Evolutionary conservation across 1,140 invertebrate genomes (phyloP).

Genomic region (Halesus radiatus): DNA sequence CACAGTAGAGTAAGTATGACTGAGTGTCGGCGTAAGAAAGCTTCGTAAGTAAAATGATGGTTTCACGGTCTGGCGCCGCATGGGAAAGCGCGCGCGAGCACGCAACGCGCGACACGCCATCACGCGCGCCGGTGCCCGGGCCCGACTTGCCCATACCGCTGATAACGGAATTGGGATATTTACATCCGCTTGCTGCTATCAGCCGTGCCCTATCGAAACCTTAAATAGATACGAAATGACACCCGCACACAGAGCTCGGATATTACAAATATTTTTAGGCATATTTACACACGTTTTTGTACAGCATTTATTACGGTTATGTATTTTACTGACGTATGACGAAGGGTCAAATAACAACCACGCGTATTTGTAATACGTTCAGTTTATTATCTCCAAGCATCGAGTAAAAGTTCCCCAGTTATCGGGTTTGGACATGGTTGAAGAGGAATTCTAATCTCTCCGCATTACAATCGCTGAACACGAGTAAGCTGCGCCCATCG

Average conservation of each 20-base stretch:
- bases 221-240: background rate
- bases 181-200: conserved; percentile 22
- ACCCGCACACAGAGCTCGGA: background rate
- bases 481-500: too few species aligned
- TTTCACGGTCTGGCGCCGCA: background rate
- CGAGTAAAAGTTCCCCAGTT: too few species aligned
- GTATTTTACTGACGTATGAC: too few species aligned
- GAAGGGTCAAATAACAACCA: too few species aligned
- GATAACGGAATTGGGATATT: conserved; percentile 24
- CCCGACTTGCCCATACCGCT: background rate
- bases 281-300: too few species aligned
- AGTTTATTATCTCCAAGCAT: too few species aligned
- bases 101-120: conserved; percentile 7
- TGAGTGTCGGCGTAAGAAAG: conserved; percentile 3
- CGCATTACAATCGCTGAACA: too few species aligned
- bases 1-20: background rate
- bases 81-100: conserved; percentile 16
- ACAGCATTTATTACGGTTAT: too few species aligned
- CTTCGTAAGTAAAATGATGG: conserved; percentile 1
- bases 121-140: background rate
- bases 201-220: background rate
- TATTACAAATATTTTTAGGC: background rate
- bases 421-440: too few species aligned
- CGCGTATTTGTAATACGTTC: too few species aligned
- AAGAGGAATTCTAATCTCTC: too few species aligned